Evolutionary conservation across 2,113 vertebrate species (phyloP), one percentile per base, ranked within the genome.

Genomic region (Illadopsis cleaveri): DNA sequence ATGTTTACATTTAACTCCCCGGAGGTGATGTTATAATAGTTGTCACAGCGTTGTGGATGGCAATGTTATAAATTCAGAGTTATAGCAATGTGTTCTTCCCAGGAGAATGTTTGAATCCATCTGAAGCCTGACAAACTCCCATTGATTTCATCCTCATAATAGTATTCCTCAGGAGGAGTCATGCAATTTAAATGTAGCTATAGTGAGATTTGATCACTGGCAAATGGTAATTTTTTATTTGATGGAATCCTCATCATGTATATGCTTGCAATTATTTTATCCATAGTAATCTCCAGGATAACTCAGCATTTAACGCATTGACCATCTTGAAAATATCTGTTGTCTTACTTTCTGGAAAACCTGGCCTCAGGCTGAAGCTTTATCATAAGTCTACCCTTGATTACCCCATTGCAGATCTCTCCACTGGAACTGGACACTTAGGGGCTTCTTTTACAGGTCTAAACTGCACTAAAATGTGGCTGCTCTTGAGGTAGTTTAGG

Each of bases 41-140:
- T 90, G 53, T 70, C 78, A 79, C 69, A 48, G 35, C 76, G 15
- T 47, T 21, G 7, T 82, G 48, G 54, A 85, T 70, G 33, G n/a
- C 42, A 58, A 25, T 0, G 2, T 76, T 89, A 60, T 42, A 79
- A 82, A 95, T 82, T 87, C 72, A 69, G 48, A 57, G 24, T 75
- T 94, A 56, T 17, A 61, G 45, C 48, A 78, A 76, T 18, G 10
- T 76, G 22, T 64, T 65, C 44, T 79, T 87, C 81, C 53, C 78
- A 82, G 53, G 62, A 91, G 61, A 86, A 68, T 68, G 21, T 68
- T 91, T 62, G 11, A 96, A 89, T 69, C 48, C 66, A 87, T 0
- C 10, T 61, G 84, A 96, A 87, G 21, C 42, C 40, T 96, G 78
- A 94, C 37, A 95, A 94, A 18, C 30, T 90, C 45, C 58, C 42